A percentile compares a stretch with the other conserved stretches of the same genome.
Conservation (phyloP, 64 coral and sea anemone genomes). For the Anthopleura sola region DNA sequence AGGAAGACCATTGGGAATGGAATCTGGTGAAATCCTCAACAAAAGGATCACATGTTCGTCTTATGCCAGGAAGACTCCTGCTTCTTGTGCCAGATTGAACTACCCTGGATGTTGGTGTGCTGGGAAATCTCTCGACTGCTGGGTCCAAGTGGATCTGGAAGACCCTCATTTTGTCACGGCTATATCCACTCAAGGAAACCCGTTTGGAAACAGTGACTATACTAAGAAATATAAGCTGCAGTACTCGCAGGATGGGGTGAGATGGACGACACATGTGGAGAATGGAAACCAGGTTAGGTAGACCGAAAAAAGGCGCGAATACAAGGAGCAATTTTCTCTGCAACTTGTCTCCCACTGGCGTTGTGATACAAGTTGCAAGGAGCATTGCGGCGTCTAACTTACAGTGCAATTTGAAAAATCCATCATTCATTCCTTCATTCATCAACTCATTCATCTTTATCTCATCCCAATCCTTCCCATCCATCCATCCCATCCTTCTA, state of each 20-base stretch:
- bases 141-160: slow-evolving; percentile 44
- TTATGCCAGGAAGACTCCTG: slow-evolving; percentile 2
- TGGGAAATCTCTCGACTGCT: slow-evolving; percentile 18
- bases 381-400: no score
- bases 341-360: no score
- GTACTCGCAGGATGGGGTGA: slow-evolving; percentile 36
- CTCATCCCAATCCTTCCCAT: no score
- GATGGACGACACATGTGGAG: slow-evolving; percentile 44
- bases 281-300: slow-evolving; percentile 57
- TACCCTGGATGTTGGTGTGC: slow-evolving; percentile 34
- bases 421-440: no score
- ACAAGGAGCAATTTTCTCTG: no score
- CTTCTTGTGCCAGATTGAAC: slow-evolving; percentile 36
- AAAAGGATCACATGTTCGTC: slow-evolving; percentile 38
- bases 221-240: slow-evolving; percentile 45
- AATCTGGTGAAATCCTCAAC: slow-evolving; percentile 26
- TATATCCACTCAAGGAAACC: slow-evolving; percentile 52
- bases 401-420: no score
- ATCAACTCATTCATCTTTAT: no score
- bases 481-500: no score
- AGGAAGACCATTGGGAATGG: slow-evolving; percentile 46
- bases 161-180: slow-evolving; percentile 35
- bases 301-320: no score
- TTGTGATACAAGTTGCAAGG: no score
- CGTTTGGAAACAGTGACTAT: slow-evolving; percentile 43